Percentiles rank a stretch among this genome's conserved stretches.
Conservation (phyloP, 2,113 vertebrate genomes). For the Zeus faber region DNA sequence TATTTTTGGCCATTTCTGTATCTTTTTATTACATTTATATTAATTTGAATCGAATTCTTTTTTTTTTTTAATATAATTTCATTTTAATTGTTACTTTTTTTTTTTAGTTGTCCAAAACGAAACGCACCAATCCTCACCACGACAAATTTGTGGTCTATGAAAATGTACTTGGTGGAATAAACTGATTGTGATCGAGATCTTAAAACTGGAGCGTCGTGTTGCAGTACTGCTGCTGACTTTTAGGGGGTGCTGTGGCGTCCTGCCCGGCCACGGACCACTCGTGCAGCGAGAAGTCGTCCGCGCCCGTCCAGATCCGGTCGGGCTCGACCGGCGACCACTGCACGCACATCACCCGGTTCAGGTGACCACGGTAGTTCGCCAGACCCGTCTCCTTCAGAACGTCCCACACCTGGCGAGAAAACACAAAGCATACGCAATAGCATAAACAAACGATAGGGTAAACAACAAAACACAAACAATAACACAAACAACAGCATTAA, state of each 20-base stretch:
- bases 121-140: no score
- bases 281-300: constrained; percentile 92
- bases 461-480: no score
- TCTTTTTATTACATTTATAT: no score
- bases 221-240: constrained; percentile 70
- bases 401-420: constrained; percentile 86
- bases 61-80: no score
- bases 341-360: constrained; percentile 83
- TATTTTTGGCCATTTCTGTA: no score
- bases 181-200: no score
- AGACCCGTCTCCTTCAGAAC: constrained; percentile 83
- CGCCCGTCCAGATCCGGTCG: constrained; percentile 89
- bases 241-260: constrained; percentile 84
- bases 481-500: no score
- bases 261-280: constrained; percentile 88
- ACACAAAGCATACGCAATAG: background rate
- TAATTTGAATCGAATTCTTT: no score
- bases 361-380: constrained; percentile 90
- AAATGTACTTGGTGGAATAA: no score
- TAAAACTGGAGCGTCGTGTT: background rate
- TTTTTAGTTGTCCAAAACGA: no score
- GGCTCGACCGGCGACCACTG: constrained; percentile 90
- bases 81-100: no score
- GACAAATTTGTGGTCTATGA: no score
- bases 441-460: background rate